These are phyloP conservation scores for Semicossyphus pulcher DNA, from an alignment of 2,113 vertebrate species.

Conservation along the genomic window DNA sequence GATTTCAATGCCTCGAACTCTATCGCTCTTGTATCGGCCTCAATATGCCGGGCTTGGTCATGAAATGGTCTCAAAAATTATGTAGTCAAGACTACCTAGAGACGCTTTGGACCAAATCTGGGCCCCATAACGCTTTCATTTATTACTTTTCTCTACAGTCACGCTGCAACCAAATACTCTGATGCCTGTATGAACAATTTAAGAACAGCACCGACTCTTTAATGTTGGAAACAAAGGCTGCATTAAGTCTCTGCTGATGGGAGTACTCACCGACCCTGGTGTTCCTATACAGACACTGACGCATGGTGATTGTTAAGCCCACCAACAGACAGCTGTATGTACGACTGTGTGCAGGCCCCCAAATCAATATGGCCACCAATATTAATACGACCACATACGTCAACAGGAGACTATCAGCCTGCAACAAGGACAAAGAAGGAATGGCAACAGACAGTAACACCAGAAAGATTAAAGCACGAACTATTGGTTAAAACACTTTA, in stretches of 20 bases:
- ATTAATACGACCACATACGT: constrained; percentile 58
- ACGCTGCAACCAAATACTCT: neutral
- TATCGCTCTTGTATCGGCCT: no score
- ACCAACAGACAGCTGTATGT: constrained; percentile 68
- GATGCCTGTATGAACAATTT: neutral
- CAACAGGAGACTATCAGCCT: constrained; percentile 19
- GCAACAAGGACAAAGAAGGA: constrained; percentile 28
- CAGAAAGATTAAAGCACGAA: no score
- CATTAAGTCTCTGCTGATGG: constrained; percentile 22
- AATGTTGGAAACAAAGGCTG: neutral
- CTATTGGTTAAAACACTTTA: no score
- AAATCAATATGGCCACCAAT: constrained; percentile 69
- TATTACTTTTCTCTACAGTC: neutral
- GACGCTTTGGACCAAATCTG: neutral
- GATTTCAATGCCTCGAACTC: no score
- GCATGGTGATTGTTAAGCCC: constrained; percentile 68
- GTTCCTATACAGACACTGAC: constrained; percentile 68
- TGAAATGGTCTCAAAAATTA: no score
- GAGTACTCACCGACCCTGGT: constrained; percentile 57
- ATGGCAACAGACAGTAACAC: no score
- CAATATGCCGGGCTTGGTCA: no score
- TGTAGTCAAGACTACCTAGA: no score
- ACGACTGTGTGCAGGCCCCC: constrained; percentile 65
- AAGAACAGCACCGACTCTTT: neutral
- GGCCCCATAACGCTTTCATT: neutral